Conservation (phyloP, 2,113 vertebrate species). For the Cyanoderma ruficeps region DNA sequence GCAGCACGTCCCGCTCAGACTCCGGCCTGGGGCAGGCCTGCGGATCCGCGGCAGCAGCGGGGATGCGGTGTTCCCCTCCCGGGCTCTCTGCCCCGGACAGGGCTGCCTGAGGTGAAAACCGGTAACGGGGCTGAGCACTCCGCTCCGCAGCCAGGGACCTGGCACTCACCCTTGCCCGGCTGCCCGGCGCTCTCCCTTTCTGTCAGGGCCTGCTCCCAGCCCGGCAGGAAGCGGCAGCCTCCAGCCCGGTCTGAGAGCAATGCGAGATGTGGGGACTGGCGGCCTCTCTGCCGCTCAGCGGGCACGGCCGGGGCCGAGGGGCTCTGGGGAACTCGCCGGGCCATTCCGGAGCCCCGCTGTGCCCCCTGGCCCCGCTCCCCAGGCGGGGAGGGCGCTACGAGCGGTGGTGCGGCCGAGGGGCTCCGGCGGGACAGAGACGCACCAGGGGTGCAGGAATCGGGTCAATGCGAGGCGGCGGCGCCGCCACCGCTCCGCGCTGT, state of each 20-base stretch:
- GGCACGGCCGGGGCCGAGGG: not conserved
- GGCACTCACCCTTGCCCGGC: not conserved
- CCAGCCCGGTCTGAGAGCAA: not conserved
- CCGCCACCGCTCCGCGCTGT: not conserved
- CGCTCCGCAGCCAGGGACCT: not conserved
- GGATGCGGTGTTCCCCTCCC: not conserved
- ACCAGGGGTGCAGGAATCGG: not conserved
- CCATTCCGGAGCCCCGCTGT: no score
- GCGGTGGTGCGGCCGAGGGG: not conserved
- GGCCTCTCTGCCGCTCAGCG: not conserved
- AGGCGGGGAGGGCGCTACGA: not conserved
- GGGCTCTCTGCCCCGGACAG: not conserved
- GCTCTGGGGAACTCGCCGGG: not conserved
- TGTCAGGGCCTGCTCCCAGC: not conserved
- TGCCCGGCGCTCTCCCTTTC: not conserved
- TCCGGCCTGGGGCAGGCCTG: not conserved
- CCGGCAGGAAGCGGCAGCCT: not conserved
- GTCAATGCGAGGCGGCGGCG: fast-evolving
- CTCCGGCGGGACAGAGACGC: not conserved
- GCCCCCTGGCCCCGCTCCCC: not conserved
- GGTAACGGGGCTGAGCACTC: not conserved
- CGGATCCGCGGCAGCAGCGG: not conserved
- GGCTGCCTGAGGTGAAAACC: not conserved
- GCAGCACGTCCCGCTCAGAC: fast-evolving
- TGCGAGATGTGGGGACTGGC: not conserved